phyloP scores from a whole-genome alignment of 2,797 vertebrate species.

The Macrochelys suwanniensis region DNA sequence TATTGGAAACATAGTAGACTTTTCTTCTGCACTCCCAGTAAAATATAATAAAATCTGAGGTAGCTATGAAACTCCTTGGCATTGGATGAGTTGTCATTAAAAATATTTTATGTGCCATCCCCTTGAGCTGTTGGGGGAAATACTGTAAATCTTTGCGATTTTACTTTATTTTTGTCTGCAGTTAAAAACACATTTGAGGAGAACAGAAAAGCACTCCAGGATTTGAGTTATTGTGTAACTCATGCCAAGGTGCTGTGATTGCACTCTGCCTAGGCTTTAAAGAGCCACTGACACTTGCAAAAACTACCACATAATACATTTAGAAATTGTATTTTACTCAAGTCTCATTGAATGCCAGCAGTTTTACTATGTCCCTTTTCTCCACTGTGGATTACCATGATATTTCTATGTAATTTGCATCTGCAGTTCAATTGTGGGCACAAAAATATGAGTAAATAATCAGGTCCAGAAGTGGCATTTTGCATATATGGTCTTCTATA shows the following conservation, averaged over 20 bases:
- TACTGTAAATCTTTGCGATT: neutral
- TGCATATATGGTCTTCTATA: neutral
- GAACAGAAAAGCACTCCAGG: neutral
- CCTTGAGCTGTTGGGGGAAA: neutral
- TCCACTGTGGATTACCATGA: neutral
- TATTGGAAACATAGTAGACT: neutral
- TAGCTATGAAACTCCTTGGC: neutral
- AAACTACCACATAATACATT: neutral
- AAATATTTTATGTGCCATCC: neutral
- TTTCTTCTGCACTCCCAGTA: slow-evolving; percentile 9
- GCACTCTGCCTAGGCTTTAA: neutral
- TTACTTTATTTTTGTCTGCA: neutral
- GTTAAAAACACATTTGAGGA: neutral
- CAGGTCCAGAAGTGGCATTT: neutral
- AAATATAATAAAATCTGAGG: neutral
- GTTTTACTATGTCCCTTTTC: neutral
- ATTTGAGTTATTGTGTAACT: neutral
- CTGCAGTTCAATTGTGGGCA: neutral
- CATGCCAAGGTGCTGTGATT: neutral
- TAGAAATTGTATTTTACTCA: neutral
- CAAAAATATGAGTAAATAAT: neutral
- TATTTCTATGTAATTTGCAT: neutral
- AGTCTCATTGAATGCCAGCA: neutral
- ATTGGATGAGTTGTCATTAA: neutral
- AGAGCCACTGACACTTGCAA: neutral